phyloP scores from a whole-genome alignment of 2,113 vertebrate species.

The Vulpes ferrilata region DNA sequence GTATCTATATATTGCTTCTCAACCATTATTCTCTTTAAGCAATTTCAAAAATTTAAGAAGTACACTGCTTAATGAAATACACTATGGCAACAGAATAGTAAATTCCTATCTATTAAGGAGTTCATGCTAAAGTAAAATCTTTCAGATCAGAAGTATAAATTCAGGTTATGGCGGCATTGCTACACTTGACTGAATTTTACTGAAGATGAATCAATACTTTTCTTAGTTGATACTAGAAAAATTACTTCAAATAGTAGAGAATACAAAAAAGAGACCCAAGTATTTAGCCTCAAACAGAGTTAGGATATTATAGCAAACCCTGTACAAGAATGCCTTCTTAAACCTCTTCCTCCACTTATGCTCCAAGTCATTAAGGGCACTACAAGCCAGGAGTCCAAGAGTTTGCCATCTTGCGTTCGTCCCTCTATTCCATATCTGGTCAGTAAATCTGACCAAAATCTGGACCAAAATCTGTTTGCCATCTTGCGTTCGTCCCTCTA shows the following conservation, averaged over 20 bases:
- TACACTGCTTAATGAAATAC: conserved; percentile 26
- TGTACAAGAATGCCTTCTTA: background rate
- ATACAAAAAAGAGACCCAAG: background rate
- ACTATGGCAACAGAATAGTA: background rate
- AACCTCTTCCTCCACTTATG: background rate
- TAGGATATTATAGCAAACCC: background rate
- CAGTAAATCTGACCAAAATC: background rate
- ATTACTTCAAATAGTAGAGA: background rate
- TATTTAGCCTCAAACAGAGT: background rate
- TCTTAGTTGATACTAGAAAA: background rate
- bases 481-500: background rate
- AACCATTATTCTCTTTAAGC: background rate
- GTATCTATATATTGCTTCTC: conserved; percentile 1
- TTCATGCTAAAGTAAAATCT: conserved; percentile 16
- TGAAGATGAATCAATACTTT: background rate
- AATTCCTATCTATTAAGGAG: conserved; percentile 21
- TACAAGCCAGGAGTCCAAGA: background rate
- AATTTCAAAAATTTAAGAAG: conserved; percentile 43
- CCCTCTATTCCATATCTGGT: background rate
- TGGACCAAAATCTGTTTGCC: background rate
- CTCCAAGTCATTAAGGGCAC: too few species aligned
- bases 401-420: background rate
- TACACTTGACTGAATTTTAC: background rate
- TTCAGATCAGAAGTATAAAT: background rate
- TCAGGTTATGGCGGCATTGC: background rate